A percentile compares a stretch with the other conserved stretches of the same genome.
phyloP scores from a whole-genome alignment of 2,113 vertebrate species.

The Elaphurus davidianus region DNA sequence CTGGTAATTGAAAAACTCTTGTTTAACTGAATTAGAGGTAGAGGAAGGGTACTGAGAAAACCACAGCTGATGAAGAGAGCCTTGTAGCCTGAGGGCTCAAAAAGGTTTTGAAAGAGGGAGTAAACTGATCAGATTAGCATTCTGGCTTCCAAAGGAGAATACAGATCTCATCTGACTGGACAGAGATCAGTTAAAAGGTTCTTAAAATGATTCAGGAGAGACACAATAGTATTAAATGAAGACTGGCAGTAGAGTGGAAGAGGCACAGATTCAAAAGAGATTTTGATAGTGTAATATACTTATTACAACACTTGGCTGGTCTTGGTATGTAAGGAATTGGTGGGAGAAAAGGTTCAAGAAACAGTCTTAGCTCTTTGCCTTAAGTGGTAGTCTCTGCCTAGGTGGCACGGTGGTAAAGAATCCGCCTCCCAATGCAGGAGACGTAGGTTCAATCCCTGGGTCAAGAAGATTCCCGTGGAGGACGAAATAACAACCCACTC shows the following conservation, averaged over 20 bases:
- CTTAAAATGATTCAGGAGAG: neutral
- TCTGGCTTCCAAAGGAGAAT: neutral
- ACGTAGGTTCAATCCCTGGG: neutral
- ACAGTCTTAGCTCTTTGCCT: neutral
- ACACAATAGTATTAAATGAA: neutral
- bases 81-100: neutral
- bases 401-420: neutral
- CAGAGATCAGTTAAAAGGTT: neutral
- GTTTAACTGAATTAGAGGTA: neutral
- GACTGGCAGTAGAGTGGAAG: neutral
- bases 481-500: neutral
- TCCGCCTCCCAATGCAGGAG: neutral
- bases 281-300: neutral
- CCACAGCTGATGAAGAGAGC: neutral
- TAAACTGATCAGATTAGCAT: neutral
- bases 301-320: neutral
- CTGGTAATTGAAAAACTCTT: neutral
- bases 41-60: neutral
- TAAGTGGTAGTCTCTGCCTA: neutral
- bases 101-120: neutral
- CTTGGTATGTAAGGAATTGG: neutral
- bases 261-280: neutral
- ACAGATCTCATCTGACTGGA: neutral
- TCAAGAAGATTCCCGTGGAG: neutral
- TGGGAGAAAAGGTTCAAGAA: neutral